phyloP scores from a whole-genome alignment of 1,140 invertebrate genomes.

The Melitaea cinxia region DNA sequence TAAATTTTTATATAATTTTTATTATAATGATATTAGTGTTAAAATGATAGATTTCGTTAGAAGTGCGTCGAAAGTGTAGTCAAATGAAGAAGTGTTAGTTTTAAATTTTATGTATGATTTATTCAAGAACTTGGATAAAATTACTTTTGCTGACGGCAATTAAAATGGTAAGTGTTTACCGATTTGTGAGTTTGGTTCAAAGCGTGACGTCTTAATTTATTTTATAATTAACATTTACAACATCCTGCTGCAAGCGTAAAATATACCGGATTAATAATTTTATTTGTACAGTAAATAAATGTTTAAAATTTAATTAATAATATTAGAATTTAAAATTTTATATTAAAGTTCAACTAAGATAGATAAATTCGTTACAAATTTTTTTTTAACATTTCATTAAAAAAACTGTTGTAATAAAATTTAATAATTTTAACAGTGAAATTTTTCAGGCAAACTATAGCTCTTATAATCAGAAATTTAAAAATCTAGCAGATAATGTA shows the following conservation, averaged over 20 bases:
- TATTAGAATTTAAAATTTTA: too few species aligned
- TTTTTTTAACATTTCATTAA: too few species aligned
- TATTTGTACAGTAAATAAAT: too few species aligned
- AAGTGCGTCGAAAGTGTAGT: slow-evolving; percentile 54
- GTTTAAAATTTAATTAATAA: too few species aligned
- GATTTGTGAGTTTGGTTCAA: slow-evolving; percentile 14
- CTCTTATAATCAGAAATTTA: too few species aligned
- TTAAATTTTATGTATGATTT: slow-evolving; percentile 80
- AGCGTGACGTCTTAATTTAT: slow-evolving; percentile 44
- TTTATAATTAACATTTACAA: slow-evolving; percentile 43
- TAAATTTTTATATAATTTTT: slow-evolving; percentile 12
- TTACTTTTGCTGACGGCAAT: slow-evolving; percentile 77
- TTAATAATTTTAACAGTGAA: too few species aligned
- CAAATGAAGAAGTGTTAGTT: slow-evolving; percentile 66
- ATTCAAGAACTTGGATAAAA: slow-evolving; percentile 75
- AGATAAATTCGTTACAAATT: too few species aligned
- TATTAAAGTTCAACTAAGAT: too few species aligned
- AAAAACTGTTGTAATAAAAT: too few species aligned
- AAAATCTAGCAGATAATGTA: too few species aligned
- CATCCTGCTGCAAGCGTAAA: slow-evolving; percentile 20
- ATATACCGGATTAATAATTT: too few species aligned
- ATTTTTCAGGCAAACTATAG: too few species aligned
- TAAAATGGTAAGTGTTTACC: slow-evolving; percentile 69
- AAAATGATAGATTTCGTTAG: slow-evolving; percentile 39
- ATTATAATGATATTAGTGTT: slow-evolving; percentile 21